These are phyloP conservation scores for Anoplophora glabripennis DNA, from an alignment of 1,140 invertebrate genomes.

Conservation along the genomic window DNA sequence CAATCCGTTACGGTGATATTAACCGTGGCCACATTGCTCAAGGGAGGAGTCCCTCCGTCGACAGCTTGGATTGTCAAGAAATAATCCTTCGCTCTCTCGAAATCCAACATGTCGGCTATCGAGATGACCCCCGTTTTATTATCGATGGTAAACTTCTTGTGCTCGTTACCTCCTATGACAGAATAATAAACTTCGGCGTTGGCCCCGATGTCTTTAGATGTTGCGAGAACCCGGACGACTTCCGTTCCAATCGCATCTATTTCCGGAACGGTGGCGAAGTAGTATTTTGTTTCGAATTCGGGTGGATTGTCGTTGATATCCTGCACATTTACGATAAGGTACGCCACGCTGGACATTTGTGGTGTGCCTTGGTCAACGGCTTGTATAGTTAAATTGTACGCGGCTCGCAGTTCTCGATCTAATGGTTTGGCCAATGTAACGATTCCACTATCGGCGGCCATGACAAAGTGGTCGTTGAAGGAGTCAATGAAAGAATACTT, in stretches of 20 bases:
- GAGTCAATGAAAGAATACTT: constrained; percentile 76
- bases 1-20: constrained; percentile 85
- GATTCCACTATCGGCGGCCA: constrained; percentile 77
- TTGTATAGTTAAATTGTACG: constrained; percentile 81
- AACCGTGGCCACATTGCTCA: constrained; percentile 81
- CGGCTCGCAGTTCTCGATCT: constrained; percentile 81
- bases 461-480: constrained; percentile 67
- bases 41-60: constrained; percentile 81
- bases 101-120: constrained; percentile 77
- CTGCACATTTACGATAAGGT: constrained; percentile 63
- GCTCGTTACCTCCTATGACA: constrained; percentile 84
- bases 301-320: constrained; percentile 94
- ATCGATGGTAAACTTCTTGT: constrained; percentile 79
- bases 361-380: constrained; percentile 77
- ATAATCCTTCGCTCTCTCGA: constrained; percentile 81
- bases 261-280: constrained; percentile 73
- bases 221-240: constrained; percentile 79
- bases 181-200: constrained; percentile 92
- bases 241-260: constrained; percentile 71
- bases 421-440: constrained; percentile 76
- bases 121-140: constrained; percentile 69
- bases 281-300: constrained; percentile 79
- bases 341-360: constrained; percentile 58
- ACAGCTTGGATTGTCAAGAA: constrained; percentile 86
- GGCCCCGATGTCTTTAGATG: constrained; percentile 87